Conservation (phyloP, 2,113 vertebrate genomes). For the Acanthochromis polyacanthus region DNA sequence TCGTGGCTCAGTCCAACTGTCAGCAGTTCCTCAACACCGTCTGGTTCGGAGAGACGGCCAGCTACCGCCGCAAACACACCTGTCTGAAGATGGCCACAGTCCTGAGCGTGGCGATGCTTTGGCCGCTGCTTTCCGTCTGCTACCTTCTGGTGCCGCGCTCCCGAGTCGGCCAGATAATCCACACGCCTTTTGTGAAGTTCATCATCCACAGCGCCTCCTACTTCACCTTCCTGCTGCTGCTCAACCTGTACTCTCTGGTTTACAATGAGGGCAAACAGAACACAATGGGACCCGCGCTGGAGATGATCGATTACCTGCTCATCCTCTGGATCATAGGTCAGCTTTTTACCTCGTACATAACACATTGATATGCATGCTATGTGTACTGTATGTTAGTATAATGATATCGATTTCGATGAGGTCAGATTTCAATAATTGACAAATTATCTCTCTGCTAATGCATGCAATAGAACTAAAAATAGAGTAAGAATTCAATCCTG, state of each 20-base stretch:
- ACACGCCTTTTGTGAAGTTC: constrained; percentile 98
- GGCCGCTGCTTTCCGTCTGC: constrained; percentile 95
- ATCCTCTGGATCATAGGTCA: constrained; percentile 98
- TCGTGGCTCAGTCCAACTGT: constrained; percentile 98
- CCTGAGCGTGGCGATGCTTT: constrained; percentile 92
- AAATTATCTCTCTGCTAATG: constrained; percentile 20
- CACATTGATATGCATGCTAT: not conserved
- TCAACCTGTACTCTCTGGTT: constrained; percentile 98
- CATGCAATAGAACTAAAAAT: constrained; percentile 14
- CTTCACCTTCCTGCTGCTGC: constrained; percentile 94
- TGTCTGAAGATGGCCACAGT: constrained; percentile 97
- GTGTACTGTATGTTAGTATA: not conserved
- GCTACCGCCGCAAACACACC: constrained; percentile 96
- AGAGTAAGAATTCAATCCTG: constrained; percentile 11
- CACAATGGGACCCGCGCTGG: constrained; percentile 94
- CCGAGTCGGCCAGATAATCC: constrained; percentile 95
- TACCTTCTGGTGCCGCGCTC: constrained; percentile 97
- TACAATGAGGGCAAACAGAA: constrained; percentile 97
- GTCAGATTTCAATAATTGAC: not conserved
- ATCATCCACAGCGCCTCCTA: constrained; percentile 99
- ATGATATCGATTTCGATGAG: not conserved
- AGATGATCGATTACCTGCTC: constrained; percentile 96
- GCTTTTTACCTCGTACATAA: constrained; percentile 29
- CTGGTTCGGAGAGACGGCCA: constrained; percentile 99
- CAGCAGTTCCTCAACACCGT: constrained; percentile 99